These are phyloP conservation scores for Syngnathus acus DNA, from an alignment of 2,797 vertebrate species.

Conservation along the genomic window DNA sequence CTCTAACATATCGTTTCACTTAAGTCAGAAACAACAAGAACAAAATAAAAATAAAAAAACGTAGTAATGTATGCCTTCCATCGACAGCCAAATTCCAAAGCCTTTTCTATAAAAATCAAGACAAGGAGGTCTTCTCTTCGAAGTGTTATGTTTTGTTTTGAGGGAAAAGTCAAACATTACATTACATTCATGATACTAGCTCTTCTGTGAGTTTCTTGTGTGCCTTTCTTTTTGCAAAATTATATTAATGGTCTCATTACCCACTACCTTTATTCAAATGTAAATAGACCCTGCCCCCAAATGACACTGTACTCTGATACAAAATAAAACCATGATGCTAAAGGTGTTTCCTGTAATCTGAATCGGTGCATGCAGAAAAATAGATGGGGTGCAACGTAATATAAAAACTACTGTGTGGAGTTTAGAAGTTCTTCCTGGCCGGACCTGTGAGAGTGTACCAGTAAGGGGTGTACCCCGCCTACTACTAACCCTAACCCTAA, in stretches of 20 bases:
- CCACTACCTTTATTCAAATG: background rate
- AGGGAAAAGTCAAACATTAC: slow-evolving; percentile 16
- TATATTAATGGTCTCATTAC: no score
- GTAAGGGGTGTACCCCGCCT: no score
- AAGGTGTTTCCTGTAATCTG: background rate
- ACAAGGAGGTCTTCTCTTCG: slow-evolving; percentile 34
- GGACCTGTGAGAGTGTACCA: no score
- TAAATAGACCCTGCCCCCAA: background rate
- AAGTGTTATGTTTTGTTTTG: slow-evolving; percentile 13
- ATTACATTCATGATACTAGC: background rate
- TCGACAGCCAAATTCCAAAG: slow-evolving; percentile 49
- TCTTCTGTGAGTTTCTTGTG: slow-evolving; percentile 9
- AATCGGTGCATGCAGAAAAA: no score
- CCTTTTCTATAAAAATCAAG: slow-evolving; percentile 28
- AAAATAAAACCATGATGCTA: slow-evolving; percentile 31
- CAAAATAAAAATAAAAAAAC: slow-evolving; percentile 22
- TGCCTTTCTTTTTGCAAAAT: slow-evolving; percentile 36
- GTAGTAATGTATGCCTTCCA: slow-evolving; percentile 28
- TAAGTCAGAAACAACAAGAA: slow-evolving; percentile 6
- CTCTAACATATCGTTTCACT: slow-evolving; percentile 5
- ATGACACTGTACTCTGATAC: slow-evolving; percentile 14
- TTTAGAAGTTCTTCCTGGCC: no score
- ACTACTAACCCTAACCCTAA: no score
- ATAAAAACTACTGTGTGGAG: no score
- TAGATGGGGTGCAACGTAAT: no score